These are phyloP conservation scores for Lamellibrachia satsuma DNA, from an alignment of 2,888 invertebrate species.

Conservation along the genomic window DNA sequence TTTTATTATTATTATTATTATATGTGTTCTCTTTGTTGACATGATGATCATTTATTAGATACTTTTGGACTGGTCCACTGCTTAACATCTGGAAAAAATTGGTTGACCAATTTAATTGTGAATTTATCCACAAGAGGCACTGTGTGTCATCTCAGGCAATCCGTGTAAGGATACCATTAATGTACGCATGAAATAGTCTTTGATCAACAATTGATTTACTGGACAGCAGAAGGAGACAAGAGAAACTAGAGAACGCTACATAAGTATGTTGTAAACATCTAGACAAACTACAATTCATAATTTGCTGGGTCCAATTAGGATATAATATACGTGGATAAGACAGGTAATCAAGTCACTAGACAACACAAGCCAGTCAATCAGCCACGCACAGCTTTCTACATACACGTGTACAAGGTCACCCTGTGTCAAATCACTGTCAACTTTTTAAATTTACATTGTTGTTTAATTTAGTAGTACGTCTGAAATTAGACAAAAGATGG, in stretches of 20 bases:
- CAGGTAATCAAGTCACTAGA: neutral
- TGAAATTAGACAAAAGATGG: neutral
- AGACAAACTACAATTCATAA: neutral
- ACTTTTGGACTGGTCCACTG: too few species aligned
- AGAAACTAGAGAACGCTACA: neutral
- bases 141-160: neutral
- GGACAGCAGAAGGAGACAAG: neutral
- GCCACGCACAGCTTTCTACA: neutral
- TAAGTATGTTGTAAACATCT: neutral
- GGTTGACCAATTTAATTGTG: neutral
- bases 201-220: conserved; percentile 4
- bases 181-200: neutral
- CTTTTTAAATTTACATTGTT: neutral
- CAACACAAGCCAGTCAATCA: neutral
- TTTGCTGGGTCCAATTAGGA: conserved; percentile 1
- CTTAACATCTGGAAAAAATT: neutral
- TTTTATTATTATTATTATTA: too few species aligned
- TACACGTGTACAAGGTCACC: neutral
- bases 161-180: neutral
- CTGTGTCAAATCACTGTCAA: neutral
- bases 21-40: too few species aligned
- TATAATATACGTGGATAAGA: neutral
- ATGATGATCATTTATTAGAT: too few species aligned
- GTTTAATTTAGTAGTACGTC: neutral
- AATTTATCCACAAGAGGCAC: neutral